Percentiles rank a stretch among this genome's conserved stretches.
These are phyloP conservation scores for Leiothrix lutea DNA, from an alignment of 2,113 vertebrate genomes.

Conservation along the genomic window DNA sequence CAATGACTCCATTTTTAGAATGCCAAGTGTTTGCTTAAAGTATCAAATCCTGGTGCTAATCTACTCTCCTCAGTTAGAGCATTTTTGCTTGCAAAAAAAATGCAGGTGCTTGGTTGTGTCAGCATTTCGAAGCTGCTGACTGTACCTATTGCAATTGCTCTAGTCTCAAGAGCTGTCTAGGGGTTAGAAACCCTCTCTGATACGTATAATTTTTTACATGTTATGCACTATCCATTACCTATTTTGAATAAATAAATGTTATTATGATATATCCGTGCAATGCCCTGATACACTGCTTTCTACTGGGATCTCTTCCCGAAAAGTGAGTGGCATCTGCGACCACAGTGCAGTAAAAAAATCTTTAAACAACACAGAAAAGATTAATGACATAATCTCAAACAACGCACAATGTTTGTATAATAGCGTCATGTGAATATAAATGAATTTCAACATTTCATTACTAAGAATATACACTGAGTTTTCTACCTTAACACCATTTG, in stretches of 20 bases:
- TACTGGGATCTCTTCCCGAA: background rate
- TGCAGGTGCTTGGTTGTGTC: background rate
- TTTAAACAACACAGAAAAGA: background rate
- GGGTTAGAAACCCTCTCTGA: background rate
- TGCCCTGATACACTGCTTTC: background rate
- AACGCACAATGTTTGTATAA: background rate
- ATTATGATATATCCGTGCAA: background rate
- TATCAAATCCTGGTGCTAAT: background rate
- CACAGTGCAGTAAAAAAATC: background rate
- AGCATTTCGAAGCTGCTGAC: background rate
- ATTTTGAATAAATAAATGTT: background rate
- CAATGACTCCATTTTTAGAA: background rate
- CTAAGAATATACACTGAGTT: background rate
- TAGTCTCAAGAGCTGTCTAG: accelerated
- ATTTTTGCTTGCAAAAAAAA: background rate
- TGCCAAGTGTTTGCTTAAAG: background rate
- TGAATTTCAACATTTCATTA: background rate
- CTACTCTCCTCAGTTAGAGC: background rate
- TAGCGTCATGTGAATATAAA: background rate
- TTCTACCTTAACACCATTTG: background rate
- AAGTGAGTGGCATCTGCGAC: background rate
- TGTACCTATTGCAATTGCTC: background rate
- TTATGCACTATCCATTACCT: background rate
- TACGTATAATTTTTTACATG: background rate
- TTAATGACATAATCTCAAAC: background rate